Evolutionary conservation across 2,797 vertebrate genomes (phyloP), one percentile per base, ranked within the genome.

Genomic region (Nyctibius grandis): DNA sequence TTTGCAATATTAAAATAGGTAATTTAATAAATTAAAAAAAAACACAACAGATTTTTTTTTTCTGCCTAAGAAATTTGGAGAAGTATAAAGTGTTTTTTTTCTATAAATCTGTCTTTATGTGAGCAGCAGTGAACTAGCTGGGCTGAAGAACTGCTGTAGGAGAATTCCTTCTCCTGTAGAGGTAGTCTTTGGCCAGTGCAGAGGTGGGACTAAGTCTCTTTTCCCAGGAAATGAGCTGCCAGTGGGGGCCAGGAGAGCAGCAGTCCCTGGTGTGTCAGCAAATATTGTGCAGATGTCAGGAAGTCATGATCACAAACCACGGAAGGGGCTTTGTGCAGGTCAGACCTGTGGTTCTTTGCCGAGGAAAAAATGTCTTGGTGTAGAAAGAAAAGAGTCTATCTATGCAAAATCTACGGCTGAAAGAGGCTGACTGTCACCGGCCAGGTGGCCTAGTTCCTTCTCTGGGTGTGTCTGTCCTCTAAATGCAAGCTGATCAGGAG

Each of bases 301-400:
- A 72, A 85, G 57, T 10, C 8, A 56, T 0, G 5, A 8, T 38
- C 9, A 74, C 51, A 89, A 63, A 54, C 6, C 0, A 0, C 3
- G 17, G 8, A 73, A 73, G 14, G 12, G 13, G 3, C 34, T 80
- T 74, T 20, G 3, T 42, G 14, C 22, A 45, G 17, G 21, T 64
- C 38, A 36, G 25, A 23, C 29, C 20, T 51, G 19, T 36, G 10
- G 1, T 20, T 68, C 28, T 68, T 18, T 44, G 17, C 12, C 28
- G 19, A 53, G 15, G 23, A 36, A 70, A 73, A 89, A 50, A 26
- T 29, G 17, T 3, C 9, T 60, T 63, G n/a, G 4, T 89, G 19
- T 28, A 56, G 57, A 64, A 91, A 81, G 2, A 50, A 73, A 79
- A 72, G 70, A n/a, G 5, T 2, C 23, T 29, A 94, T 6, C 8